These are phyloP conservation scores for Dioctria linearis DNA, from an alignment of 2,888 invertebrate species.

Conservation along the genomic window DNA sequence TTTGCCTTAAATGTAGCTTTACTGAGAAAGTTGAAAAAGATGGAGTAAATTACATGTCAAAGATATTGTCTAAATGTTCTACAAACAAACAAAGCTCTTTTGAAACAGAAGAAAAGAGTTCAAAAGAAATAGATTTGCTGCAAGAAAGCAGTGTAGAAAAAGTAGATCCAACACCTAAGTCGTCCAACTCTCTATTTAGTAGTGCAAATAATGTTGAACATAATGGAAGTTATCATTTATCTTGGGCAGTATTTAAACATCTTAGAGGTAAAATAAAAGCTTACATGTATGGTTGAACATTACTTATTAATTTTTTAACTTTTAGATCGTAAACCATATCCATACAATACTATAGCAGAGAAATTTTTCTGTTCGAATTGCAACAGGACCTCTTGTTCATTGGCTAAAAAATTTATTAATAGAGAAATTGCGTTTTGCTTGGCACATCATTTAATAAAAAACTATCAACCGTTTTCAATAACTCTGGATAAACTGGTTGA, in stretches of 20 bases:
- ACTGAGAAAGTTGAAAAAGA: constrained; percentile 66
- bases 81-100: background rate
- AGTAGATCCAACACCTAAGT: background rate
- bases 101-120: constrained; percentile 13
- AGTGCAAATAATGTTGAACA: background rate
- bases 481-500: constrained; percentile 67
- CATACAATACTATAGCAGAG: constrained; percentile 65
- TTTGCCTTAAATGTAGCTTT: constrained; percentile 68
- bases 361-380: constrained; percentile 68
- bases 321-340: constrained; percentile 67
- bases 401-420: constrained; percentile 69
- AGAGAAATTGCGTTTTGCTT: constrained; percentile 68
- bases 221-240: constrained; percentile 66
- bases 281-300: background rate
- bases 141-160: background rate
- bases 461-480: constrained; percentile 69
- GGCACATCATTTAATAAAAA: constrained; percentile 67
- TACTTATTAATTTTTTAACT: background rate
- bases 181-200: background rate
- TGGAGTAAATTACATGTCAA: constrained; percentile 38
- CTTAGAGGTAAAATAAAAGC: constrained; percentile 63
- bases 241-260: constrained; percentile 71
- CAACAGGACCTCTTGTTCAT: constrained; percentile 66
- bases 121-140: background rate
- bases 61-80: constrained; percentile 43